Evolutionary conservation across 2,888 invertebrate species (phyloP).

Genomic region (Muschampia plurimacula): DNA sequence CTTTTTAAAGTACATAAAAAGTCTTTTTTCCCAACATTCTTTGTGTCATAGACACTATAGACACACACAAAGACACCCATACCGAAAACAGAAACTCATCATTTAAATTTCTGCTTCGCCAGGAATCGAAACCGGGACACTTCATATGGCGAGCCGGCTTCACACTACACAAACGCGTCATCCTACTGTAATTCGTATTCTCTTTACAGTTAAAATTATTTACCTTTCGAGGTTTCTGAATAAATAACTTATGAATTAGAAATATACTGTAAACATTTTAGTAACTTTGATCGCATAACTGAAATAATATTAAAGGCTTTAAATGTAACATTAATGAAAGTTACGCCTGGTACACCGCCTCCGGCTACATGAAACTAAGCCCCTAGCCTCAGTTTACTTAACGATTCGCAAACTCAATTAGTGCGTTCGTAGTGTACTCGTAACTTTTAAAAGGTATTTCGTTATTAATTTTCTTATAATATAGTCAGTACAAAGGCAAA

Average conservation of each 20-base stretch:
- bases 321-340: conserved; percentile 61
- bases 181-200: too few relatives aligned
- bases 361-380: conserved; percentile 67
- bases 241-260: conserved; percentile 9
- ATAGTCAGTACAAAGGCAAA: background rate
- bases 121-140: too few relatives aligned
- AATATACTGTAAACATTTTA: conserved; percentile 27
- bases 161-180: too few relatives aligned
- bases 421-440: conserved; percentile 48
- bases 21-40: too few relatives aligned
- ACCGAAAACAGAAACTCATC: too few relatives aligned
- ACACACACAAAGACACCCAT: too few relatives aligned
- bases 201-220: background rate
- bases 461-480: conserved; percentile 45
- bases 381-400: conserved; percentile 69
- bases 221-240: conserved; percentile 9
- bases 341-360: conserved; percentile 62
- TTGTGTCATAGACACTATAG: too few relatives aligned
- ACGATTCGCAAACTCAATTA: conserved; percentile 74
- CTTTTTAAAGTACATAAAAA: too few relatives aligned
- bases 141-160: too few relatives aligned
- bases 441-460: conserved; percentile 61
- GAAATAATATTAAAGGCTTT: conserved; percentile 60
- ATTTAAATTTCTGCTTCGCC: too few relatives aligned
- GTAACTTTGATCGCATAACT: conserved; percentile 37